These are phyloP conservation scores for Papilio glaucus DNA, from an alignment of 1,140 invertebrate species.

Conservation along the genomic window DNA sequence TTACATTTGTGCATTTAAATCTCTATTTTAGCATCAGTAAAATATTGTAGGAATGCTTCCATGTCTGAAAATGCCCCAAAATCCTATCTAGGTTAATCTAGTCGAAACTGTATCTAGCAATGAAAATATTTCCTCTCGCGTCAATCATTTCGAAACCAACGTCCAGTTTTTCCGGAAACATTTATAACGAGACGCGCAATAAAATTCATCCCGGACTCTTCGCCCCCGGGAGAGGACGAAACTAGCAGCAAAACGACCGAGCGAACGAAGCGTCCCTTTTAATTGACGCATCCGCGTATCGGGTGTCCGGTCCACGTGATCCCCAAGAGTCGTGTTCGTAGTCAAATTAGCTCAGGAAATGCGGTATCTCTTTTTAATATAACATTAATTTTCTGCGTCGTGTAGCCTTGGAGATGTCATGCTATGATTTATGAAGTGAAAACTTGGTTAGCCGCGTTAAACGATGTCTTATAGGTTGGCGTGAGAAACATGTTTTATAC, in stretches of 20 bases:
- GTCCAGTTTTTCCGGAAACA: conserved; percentile 6
- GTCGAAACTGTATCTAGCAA: neutral
- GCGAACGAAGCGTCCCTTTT: conserved; percentile 16
- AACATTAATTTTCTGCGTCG: too few species aligned
- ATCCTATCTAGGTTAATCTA: neutral
- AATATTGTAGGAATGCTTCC: too few species aligned
- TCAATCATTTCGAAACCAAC: conserved; percentile 13
- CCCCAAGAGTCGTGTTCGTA: neutral
- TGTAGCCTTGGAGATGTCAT: too few species aligned
- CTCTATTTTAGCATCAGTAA: too few species aligned
- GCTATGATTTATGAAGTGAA: too few species aligned
- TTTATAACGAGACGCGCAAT: conserved; percentile 24
- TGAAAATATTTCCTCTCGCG: conserved; percentile 5
- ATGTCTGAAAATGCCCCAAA: too few species aligned
- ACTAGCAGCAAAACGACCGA: conserved; percentile 20
- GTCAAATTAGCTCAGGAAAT: conserved; percentile 9
- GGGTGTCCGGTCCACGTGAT: conserved; percentile 13
- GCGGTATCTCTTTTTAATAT: neutral
- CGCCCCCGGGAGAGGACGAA: conserved; percentile 20
- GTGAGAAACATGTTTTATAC: too few species aligned
- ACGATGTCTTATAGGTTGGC: too few species aligned
- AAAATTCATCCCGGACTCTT: conserved; percentile 1
- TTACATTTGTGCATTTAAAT: too few species aligned
- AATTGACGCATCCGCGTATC: conserved; percentile 31
- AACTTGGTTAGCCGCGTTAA: too few species aligned